Evolutionary conservation across 2,113 vertebrate species (phyloP).

Genomic region (Mustelus asterias): DNA sequence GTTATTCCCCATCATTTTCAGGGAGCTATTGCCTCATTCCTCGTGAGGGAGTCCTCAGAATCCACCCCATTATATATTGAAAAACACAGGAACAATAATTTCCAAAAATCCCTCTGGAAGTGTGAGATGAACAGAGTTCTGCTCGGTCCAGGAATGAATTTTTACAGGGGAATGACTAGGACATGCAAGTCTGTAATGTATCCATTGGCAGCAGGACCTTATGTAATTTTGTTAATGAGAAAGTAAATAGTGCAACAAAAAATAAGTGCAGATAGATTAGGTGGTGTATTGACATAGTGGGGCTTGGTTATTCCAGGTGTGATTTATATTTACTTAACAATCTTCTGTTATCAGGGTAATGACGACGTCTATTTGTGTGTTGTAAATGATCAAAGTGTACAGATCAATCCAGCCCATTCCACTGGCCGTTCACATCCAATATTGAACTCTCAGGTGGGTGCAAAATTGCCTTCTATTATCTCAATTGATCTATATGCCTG

Average conservation of each 20-base stretch:
- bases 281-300: not conserved
- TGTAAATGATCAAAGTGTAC: constrained; percentile 46
- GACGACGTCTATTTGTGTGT: constrained; percentile 77
- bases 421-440: constrained; percentile 59
- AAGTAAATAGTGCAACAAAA: not conserved
- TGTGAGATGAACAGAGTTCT: not conserved
- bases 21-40: not conserved
- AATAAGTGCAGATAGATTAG: not conserved
- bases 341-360: constrained; percentile 57
- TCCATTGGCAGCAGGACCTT: not conserved
- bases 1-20: not conserved
- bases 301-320: not conserved
- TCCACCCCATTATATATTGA: not conserved
- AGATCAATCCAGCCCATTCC: constrained; percentile 55
- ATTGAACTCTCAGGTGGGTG: constrained; percentile 57
- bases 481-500: not conserved
- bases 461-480: not conserved
- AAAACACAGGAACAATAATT: not conserved
- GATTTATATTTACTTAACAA: not conserved
- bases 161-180: not conserved
- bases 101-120: not conserved
- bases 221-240: not conserved
- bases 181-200: not conserved
- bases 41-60: not conserved
- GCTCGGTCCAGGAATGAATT: too few species aligned